Conservation (phyloP, 2,797 vertebrate species). For the Salmo trutta region DNA sequence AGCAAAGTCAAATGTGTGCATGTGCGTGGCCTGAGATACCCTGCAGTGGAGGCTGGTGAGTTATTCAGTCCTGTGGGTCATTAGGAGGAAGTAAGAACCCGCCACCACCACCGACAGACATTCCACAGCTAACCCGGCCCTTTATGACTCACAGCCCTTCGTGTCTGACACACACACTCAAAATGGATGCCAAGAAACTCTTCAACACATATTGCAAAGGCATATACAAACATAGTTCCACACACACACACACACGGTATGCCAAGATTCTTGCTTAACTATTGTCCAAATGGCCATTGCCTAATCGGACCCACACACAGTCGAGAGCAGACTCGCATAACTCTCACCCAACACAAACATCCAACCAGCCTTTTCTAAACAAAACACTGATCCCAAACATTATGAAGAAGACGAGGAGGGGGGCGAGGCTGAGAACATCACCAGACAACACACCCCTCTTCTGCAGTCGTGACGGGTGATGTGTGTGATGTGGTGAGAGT, state of each 20-base stretch:
- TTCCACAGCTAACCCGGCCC: slow-evolving; percentile 58
- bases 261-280: background rate
- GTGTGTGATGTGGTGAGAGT: background rate
- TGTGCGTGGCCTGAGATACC: slow-evolving; percentile 24
- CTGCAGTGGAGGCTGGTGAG: background rate
- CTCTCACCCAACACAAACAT: background rate
- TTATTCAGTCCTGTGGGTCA: slow-evolving; percentile 2
- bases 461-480: background rate
- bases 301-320: background rate
- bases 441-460: too few relatives aligned
- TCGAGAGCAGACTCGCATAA: background rate
- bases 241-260: background rate
- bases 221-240: too few relatives aligned
- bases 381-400: background rate
- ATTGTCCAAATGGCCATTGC: background rate
- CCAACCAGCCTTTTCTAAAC: background rate
- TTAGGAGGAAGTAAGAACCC: slow-evolving; percentile 9
- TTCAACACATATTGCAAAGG: slow-evolving; percentile 12
- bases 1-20: background rate
- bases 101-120: slow-evolving; percentile 53
- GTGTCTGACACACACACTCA: slow-evolving; percentile 17
- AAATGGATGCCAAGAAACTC: slow-evolving; percentile 4
- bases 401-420: too few relatives aligned
- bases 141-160: slow-evolving; percentile 54
- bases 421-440: too few relatives aligned